Evolutionary conservation across 2,888 invertebrate genomes (phyloP).

Genomic region (Junonia oenone): DNA sequence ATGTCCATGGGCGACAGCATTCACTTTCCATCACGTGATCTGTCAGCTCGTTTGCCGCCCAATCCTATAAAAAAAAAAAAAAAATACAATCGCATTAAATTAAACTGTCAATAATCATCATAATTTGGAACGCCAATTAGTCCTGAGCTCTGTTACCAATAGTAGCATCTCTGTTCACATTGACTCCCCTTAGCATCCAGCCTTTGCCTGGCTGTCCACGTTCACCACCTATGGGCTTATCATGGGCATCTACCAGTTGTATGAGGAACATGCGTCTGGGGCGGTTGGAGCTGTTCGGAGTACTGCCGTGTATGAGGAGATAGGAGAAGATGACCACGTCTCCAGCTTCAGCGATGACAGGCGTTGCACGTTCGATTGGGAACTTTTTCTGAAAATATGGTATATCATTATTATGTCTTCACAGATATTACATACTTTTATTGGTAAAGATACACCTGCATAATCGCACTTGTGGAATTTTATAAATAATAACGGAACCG

Average conservation of each 20-base stretch:
- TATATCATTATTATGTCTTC: too few species aligned
- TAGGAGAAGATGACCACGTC: constrained; percentile 81
- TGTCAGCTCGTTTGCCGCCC: too few species aligned
- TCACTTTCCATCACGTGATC: too few species aligned
- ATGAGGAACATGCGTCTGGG: constrained; percentile 77
- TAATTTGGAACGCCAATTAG: constrained; percentile 5
- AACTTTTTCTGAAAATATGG: constrained; percentile 49
- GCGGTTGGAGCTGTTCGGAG: constrained; percentile 63
- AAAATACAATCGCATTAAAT: too few species aligned
- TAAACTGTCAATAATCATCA: too few species aligned
- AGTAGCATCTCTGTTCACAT: constrained; percentile 50
- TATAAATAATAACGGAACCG: too few species aligned
- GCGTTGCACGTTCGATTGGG: constrained; percentile 67
- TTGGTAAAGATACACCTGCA: too few species aligned
- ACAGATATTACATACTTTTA: too few species aligned
- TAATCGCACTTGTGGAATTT: too few species aligned
- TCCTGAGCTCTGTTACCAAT: constrained; percentile 35
- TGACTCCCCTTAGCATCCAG: constrained; percentile 75
- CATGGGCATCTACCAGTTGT: constrained; percentile 76
- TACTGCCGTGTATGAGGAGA: constrained; percentile 79
- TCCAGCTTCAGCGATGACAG: constrained; percentile 72
- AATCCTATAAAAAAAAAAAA: too few species aligned
- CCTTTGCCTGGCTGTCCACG: constrained; percentile 70
- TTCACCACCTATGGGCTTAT: constrained; percentile 64
- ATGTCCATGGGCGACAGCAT: too few species aligned